phyloP scores from a whole-genome alignment of 2,888 invertebrate species.

The Eristalis tenax region DNA sequence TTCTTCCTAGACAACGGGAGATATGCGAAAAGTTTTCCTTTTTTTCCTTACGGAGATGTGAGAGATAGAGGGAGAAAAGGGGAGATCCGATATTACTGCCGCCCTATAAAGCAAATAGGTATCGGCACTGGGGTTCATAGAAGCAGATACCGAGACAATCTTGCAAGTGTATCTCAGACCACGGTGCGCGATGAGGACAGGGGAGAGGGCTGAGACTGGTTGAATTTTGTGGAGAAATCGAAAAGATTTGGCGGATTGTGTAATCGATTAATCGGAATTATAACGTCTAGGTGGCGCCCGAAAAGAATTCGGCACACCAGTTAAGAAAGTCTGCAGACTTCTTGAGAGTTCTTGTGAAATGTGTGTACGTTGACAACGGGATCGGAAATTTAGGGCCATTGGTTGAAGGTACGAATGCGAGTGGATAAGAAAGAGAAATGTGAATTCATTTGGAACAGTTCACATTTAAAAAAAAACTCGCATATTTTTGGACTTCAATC shows the following conservation, averaged over 20 bases:
- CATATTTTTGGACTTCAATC: not conserved
- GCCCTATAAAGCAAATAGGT: conserved; percentile 62
- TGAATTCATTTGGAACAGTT: not conserved
- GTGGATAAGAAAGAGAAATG: not conserved
- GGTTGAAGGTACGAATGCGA: not conserved
- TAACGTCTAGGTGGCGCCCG: conserved; percentile 88
- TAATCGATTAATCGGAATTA: conserved; percentile 91
- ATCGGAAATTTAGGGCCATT: not conserved
- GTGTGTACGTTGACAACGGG: not conserved
- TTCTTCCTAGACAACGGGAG: conserved; percentile 9
- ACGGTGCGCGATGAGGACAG: conserved; percentile 6
- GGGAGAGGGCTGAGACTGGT: not conserved
- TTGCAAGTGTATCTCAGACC: conserved; percentile 41
- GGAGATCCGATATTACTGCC: conserved; percentile 40
- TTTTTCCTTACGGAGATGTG: not conserved
- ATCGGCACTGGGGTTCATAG: conserved; percentile 47
- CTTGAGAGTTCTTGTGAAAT: conserved; percentile 10
- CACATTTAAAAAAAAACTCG: not conserved
- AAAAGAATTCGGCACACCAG: conserved; percentile 11
- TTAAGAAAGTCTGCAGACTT: conserved; percentile 51
- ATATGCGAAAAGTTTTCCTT: conserved; percentile 45
- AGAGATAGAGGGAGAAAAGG: not conserved
- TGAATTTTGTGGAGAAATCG: conserved; percentile 77
- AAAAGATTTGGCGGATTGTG: conserved; percentile 83
- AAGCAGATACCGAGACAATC: conserved; percentile 47